Percentiles rank a stretch among this genome's conserved stretches.
Conservation (phyloP, 1,140 invertebrate species). For the Neodiprion pinetum region DNA sequence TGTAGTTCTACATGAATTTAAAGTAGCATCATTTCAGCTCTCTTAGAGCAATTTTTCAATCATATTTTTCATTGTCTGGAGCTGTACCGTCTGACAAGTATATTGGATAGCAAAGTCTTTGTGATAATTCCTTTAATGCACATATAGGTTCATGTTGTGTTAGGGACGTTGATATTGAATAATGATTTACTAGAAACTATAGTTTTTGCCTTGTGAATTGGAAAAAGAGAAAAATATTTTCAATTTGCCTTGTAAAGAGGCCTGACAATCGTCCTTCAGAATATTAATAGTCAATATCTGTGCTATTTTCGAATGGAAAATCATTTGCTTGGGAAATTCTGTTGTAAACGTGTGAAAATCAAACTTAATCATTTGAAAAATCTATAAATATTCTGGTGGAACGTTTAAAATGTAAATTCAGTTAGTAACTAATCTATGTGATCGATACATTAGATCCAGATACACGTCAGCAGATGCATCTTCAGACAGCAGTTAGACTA, state of each 20-base stretch:
- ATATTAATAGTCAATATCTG: background rate
- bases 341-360: too few species aligned
- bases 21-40: background rate
- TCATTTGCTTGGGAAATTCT: too few species aligned
- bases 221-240: too few species aligned
- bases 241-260: background rate
- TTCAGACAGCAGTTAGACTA: slow-evolving; percentile 1
- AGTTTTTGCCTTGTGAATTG: too few species aligned
- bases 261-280: background rate
- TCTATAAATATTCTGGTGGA: background rate
- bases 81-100: slow-evolving; percentile 5
- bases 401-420: background rate
- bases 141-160: too few species aligned
- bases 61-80: background rate
- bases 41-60: background rate
- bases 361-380: background rate
- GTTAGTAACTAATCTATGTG: background rate
- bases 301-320: too few species aligned
- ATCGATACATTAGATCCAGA: background rate
- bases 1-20: background rate
- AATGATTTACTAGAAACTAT: too few species aligned
- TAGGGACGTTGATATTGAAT: too few species aligned
- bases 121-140: too few species aligned
- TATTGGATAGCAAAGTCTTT: background rate
- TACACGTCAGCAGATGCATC: slow-evolving; percentile 2